A percentile compares a stretch with the other conserved stretches of the same genome.
phyloP scores from a whole-genome alignment of 2,113 vertebrate species.

The Gadus chalcogrammus region DNA sequence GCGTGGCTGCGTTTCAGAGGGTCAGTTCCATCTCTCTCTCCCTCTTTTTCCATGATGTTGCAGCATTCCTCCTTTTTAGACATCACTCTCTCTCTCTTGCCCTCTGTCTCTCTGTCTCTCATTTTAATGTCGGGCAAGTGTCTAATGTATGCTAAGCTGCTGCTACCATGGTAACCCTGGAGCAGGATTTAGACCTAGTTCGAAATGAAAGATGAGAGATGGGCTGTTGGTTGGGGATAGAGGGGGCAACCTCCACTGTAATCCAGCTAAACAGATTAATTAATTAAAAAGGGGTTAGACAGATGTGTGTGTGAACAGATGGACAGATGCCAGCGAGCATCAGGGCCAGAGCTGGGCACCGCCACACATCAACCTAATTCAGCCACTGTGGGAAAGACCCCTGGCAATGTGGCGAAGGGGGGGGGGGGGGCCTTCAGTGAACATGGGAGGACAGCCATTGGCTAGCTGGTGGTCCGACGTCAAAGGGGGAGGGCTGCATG shows the following conservation, averaged over 20 bases:
- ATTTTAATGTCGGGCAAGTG: slow-evolving; percentile 59
- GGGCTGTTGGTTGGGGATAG: slow-evolving; percentile 1
- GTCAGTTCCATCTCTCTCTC: too few relatives aligned
- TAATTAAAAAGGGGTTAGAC: slow-evolving; percentile 15
- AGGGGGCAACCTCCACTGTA: slow-evolving; percentile 37
- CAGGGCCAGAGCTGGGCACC: not conserved
- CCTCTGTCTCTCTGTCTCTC: slow-evolving; percentile 9
- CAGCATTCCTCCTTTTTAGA: not conserved
- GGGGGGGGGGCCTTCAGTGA: not conserved
- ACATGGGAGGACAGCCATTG: not conserved
- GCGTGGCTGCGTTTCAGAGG: too few relatives aligned
- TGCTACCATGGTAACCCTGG: slow-evolving; percentile 75
- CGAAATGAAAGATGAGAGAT: slow-evolving; percentile 34
- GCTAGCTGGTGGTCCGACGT: slow-evolving; percentile 12
- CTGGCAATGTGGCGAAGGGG: not conserved
- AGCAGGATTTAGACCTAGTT: slow-evolving; percentile 67
- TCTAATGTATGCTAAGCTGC: slow-evolving; percentile 77
- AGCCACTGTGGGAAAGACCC: slow-evolving; percentile 5
- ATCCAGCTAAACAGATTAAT: slow-evolving; percentile 27
- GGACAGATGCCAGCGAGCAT: not conserved
- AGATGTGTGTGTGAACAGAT: slow-evolving; percentile 22
- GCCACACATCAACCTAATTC: slow-evolving; percentile 4
- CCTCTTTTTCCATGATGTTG: not conserved
- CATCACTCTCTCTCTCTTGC: not conserved
- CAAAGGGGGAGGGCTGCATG: not conserved